Evolutionary conservation across 92 coral and sea anemone genomes (phyloP), one percentile per base, ranked within the genome.

Genomic region (Diadumene lineata): DNA sequence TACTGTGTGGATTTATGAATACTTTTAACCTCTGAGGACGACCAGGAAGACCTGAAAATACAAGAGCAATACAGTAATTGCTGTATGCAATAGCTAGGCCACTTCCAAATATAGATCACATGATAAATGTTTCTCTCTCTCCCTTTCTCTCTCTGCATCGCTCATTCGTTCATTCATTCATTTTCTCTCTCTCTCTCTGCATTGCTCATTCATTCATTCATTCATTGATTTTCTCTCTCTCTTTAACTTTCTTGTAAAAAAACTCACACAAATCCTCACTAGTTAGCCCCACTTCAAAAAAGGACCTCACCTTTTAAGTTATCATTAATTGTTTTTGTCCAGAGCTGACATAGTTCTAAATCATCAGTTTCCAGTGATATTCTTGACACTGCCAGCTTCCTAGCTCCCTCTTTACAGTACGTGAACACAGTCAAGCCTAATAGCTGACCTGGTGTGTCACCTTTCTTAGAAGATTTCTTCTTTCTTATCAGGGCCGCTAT

Each of bases 1-100:
- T 85, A 46, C 92, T 85, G 79, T 85, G 66, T 1, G 97, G 97
- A 44, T 90, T 90, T 38, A 90, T 84, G 8, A 90, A 63, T 1
- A 90, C 80, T 81, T 90, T 90, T 68, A 90, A 43, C 38, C 84
- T 90, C 46, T 72, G 88, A 34, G 97, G 97, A 33, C 97, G 84
- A 29, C 72, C 74, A 66, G 75, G 83, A 79, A 87, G 71, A 4
- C 77, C 97, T 90, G 32, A 43, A 46, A 57, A 78, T 17, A 63
- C n/a, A n/a, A 64, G 19, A 11, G 6, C 38, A 64, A 64, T 17
- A 17, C 16, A 33, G 57, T n/a, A 71, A 51, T 10, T 16, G 17
- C 48, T n/a, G n/a, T n/a, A n/a, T n/a, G n/a, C n/a, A n/a, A n/a
- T n/a, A n/a, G n/a, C n/a, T n/a, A n/a, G n/a, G n/a, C 8, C 31